Conservation (phyloP, 1,140 invertebrate species). For the Pseudomyrmex pallidus region DNA sequence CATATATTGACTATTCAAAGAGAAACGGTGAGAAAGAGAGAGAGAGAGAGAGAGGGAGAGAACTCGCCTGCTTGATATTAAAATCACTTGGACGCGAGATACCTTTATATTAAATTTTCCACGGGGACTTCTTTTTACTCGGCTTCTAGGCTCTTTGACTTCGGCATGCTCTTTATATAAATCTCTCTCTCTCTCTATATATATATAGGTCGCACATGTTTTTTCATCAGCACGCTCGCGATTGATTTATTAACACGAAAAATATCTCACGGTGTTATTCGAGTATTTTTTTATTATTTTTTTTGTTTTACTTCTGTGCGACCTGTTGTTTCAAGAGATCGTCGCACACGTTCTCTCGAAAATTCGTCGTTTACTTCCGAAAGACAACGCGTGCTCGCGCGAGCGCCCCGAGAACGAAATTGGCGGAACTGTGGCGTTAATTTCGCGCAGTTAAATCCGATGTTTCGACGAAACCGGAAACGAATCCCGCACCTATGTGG, state of each 20-base stretch:
- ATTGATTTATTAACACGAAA: neutral
- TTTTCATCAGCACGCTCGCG: constrained; percentile 2
- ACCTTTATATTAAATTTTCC: constrained; percentile 60
- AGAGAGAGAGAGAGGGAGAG: neutral
- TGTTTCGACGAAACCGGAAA: constrained; percentile 15
- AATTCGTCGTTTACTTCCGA: neutral
- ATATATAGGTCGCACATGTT: neutral
- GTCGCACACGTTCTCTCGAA: no score
- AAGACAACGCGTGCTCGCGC: neutral
- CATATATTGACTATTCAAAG: neutral
- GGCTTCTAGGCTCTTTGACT: constrained; percentile 35
- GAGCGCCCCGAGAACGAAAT: neutral
- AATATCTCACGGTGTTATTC: no score
- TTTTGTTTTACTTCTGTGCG: no score
- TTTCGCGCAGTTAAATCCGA: neutral
- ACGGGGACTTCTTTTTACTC: neutral
- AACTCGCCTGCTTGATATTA: constrained; percentile 50
- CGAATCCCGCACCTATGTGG: neutral
- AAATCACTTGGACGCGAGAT: constrained; percentile 44
- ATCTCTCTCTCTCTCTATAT: no score
- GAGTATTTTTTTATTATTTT: no score
- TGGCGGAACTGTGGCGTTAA: neutral
- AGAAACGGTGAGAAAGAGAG: neutral
- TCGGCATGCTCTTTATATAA: constrained; percentile 26
- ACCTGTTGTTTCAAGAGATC: neutral